Conservation (phyloP, 2,888 invertebrate genomes). For the Biston stratarius region DNA sequence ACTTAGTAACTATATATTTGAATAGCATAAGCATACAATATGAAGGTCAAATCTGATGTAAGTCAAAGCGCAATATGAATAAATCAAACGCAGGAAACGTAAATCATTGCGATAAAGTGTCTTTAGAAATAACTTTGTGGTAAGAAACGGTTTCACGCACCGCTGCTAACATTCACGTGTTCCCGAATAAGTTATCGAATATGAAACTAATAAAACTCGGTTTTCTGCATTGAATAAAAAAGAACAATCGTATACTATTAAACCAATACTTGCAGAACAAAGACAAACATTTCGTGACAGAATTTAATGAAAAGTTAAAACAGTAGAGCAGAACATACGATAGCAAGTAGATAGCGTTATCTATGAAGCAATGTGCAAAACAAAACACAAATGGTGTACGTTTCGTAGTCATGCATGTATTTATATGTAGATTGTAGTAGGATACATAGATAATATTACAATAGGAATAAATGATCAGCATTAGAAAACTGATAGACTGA, state of each 20-base stretch:
- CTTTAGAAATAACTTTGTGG: constrained; percentile 26
- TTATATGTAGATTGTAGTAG: constrained; percentile 1
- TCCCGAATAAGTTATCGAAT: constrained; percentile 19
- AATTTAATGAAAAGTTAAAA: constrained; percentile 51
- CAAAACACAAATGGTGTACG: constrained; percentile 21
- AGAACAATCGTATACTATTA: constrained; percentile 43
- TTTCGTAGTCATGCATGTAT: constrained; percentile 17
- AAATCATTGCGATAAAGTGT: constrained; percentile 38
- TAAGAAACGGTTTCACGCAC: constrained; percentile 13
- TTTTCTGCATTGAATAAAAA: constrained; percentile 32
- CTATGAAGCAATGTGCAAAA: constrained; percentile 54
- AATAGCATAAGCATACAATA: constrained; percentile 16
- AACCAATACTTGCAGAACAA: constrained; percentile 49
- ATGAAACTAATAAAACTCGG: constrained; percentile 25
- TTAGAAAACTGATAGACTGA: constrained; percentile 13
- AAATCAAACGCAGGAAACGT: constrained; percentile 42
- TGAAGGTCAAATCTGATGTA: constrained; percentile 32
- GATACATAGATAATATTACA: constrained; percentile 3
- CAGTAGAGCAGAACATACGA: constrained; percentile 61
- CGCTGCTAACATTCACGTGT: background rate
- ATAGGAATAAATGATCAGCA: constrained; percentile 10
- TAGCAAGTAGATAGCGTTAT: constrained; percentile 60
- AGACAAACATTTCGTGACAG: constrained; percentile 43
- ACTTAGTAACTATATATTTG: background rate
- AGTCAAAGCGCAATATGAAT: constrained; percentile 30